Percentiles rank a stretch among this genome's conserved stretches.
These are phyloP conservation scores for Lucilia sericata DNA, from an alignment of 1,140 invertebrate species.

Conservation along the genomic window DNA sequence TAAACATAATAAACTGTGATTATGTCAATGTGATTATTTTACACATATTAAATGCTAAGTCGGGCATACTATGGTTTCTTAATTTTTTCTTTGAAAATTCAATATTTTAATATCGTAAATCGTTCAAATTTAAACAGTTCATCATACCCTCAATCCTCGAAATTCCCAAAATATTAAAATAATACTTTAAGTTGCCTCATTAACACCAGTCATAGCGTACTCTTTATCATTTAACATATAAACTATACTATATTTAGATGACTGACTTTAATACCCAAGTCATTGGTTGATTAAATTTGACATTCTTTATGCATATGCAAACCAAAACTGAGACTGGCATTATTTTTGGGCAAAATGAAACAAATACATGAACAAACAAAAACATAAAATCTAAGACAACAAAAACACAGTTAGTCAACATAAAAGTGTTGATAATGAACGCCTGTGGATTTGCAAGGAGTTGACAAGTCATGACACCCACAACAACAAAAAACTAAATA, in stretches of 20 bases:
- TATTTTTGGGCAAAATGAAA: not conserved
- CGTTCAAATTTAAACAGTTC: no score
- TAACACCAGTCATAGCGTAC: no score
- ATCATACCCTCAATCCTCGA: no score
- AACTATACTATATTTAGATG: not conserved
- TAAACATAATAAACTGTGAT: no score
- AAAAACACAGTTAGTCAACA: not conserved
- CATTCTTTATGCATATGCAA: not conserved
- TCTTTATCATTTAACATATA: no score
- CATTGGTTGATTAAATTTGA: slow-evolving; percentile 35
- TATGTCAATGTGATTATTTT: no score
- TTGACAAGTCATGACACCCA: not conserved
- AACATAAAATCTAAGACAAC: not conserved
- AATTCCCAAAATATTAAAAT: no score
- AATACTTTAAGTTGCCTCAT: no score
- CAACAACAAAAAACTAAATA: not conserved
- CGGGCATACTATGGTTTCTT: no score
- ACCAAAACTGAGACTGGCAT: not conserved
- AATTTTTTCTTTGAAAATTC: no score
- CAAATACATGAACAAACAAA: not conserved
- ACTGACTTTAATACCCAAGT: slow-evolving; percentile 14
- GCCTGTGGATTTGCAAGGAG: not conserved
- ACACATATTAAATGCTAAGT: no score
- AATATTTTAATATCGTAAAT: no score
- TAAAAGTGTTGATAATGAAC: not conserved